Percentiles rank a stretch among this genome's conserved stretches.
These are phyloP conservation scores for Cairina moschata DNA, from an alignment of 2,113 vertebrate genomes.

Conservation along the genomic window DNA sequence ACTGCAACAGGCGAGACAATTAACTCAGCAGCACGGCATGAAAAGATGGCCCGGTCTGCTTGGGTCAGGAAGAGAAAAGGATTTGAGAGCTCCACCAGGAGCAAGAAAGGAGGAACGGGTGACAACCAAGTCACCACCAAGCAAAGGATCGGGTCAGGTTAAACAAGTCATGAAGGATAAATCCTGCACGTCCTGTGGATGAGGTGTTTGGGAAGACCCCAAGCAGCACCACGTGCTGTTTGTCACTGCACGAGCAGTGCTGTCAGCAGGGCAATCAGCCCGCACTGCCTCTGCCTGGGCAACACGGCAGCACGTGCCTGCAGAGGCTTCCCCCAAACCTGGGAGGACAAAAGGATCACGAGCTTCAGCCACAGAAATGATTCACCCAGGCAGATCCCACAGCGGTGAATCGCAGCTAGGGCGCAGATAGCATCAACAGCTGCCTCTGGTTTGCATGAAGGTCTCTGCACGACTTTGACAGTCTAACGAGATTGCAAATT, in stretches of 20 bases:
- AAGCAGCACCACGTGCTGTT: background rate
- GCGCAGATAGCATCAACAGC: background rate
- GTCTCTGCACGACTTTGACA: background rate
- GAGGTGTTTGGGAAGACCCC: background rate
- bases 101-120: background rate
- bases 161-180: constrained; percentile 20
- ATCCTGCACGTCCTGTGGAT: background rate
- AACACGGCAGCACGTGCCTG: background rate
- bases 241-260: background rate
- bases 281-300: background rate
- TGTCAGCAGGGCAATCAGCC: background rate
- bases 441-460: constrained; percentile 11
- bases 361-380: background rate
- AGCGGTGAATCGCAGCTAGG: background rate
- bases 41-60: background rate
- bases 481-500: background rate
- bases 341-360: background rate
- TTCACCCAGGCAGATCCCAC: background rate
- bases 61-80: background rate
- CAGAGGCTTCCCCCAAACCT: background rate
- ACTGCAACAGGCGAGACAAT: constrained; percentile 27
- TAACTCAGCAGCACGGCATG: constrained; percentile 1
- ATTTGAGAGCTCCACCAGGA: background rate
- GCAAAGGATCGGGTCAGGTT: background rate
- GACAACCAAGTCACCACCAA: background rate